Conservation (phyloP, 2,888 invertebrate genomes). For the Drosophila colorata region DNA sequence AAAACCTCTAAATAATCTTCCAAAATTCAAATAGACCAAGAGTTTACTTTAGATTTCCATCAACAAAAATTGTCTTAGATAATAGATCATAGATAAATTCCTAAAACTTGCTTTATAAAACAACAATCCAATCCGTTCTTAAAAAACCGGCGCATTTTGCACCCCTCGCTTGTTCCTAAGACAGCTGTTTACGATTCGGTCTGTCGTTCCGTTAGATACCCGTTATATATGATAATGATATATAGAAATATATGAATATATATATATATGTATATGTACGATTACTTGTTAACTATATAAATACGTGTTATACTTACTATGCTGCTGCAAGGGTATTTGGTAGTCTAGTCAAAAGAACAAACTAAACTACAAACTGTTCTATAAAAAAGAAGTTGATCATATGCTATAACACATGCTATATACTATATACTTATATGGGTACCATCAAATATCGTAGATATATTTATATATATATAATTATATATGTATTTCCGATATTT, state of each 20-base stretch:
- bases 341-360: slow-evolving; percentile 9
- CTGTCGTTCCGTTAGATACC: slow-evolving; percentile 38
- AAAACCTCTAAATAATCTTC: too few species aligned
- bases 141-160: not conserved
- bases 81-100: slow-evolving; percentile 1
- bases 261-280: slow-evolving; percentile 2
- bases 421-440: slow-evolving; percentile 9
- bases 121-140: slow-evolving; percentile 16
- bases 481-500: slow-evolving; percentile 35
- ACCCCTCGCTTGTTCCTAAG: slow-evolving; percentile 47
- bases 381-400: slow-evolving; percentile 10
- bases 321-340: slow-evolving; percentile 40
- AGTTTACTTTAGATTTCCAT: too few species aligned
- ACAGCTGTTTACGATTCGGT: slow-evolving; percentile 15
- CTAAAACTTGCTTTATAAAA: slow-evolving; percentile 7
- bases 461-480: slow-evolving; percentile 8
- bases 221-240: slow-evolving; percentile 1
- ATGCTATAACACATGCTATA: not conserved
- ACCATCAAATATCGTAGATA: not conserved
- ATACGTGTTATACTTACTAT: slow-evolving; percentile 24
- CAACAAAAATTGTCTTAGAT: not conserved
- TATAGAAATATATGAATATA: slow-evolving; percentile 1
- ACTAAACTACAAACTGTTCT: slow-evolving; percentile 4
- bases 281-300: slow-evolving; percentile 26
- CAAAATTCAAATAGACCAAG: too few species aligned